Conservation (phyloP, 2,797 vertebrate species). For the Chelonia mydas region DNA sequence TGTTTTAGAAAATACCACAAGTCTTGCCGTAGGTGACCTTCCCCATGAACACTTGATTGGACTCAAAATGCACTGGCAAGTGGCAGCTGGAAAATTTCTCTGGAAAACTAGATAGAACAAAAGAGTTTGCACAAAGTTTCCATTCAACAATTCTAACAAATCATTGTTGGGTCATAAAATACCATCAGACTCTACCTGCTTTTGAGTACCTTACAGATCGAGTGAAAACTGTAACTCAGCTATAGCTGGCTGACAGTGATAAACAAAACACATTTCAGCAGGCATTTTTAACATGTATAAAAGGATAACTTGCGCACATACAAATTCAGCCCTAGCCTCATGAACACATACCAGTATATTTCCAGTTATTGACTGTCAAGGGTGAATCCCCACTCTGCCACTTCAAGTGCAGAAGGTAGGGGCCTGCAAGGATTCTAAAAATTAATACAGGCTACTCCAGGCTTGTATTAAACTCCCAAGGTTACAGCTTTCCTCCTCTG, state of each 20-base stretch:
- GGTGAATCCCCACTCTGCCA: no score
- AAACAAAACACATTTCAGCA: neutral
- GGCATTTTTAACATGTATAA: neutral
- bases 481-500: no score
- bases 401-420: no score
- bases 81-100: accelerated
- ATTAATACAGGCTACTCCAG: no score
- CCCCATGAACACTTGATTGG: neutral
- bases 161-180: neutral
- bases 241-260: accelerated
- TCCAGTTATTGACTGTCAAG: neutral
- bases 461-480: no score
- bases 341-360: neutral
- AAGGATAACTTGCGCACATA: neutral
- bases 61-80: accelerated
- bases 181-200: neutral
- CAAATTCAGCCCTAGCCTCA: neutral
- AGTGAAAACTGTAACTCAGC: neutral
- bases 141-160: neutral
- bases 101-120: neutral
- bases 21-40: neutral
- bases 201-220: neutral
- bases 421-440: no score
- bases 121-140: neutral
- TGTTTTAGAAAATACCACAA: neutral